Conservation (phyloP, 2,888 invertebrate species). For the Cremastinae sp. region DNA sequence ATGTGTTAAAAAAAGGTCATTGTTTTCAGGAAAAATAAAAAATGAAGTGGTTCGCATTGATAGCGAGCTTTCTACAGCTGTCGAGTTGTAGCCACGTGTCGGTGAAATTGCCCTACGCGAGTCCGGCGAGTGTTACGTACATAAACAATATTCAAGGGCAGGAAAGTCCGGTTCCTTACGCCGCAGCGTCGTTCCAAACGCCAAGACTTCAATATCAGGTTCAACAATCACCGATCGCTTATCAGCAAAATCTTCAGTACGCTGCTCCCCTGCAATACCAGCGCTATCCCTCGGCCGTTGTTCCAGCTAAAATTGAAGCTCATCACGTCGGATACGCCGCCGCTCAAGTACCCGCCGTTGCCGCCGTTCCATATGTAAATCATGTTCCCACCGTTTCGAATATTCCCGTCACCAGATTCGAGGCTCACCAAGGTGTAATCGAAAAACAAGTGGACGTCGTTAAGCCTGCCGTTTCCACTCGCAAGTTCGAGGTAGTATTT, state of each 20-base stretch:
- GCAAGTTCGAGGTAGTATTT: slow-evolving; percentile 80
- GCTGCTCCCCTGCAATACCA: slow-evolving; percentile 55
- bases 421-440: slow-evolving; percentile 81
- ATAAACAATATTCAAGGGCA: slow-evolving; percentile 73
- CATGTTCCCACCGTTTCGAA: slow-evolving; percentile 81
- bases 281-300: slow-evolving; percentile 55
- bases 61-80: slow-evolving; percentile 74
- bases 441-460: slow-evolving; percentile 83
- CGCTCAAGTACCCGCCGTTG: slow-evolving; percentile 75
- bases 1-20: too few species aligned
- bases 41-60: slow-evolving; percentile 74
- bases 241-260: slow-evolving; percentile 56
- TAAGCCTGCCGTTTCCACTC: slow-evolving; percentile 83
- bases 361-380: slow-evolving; percentile 75
- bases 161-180: slow-evolving; percentile 69
- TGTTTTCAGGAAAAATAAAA: slow-evolving; percentile 59
- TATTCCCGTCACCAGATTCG: slow-evolving; percentile 80
- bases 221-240: slow-evolving; percentile 42
- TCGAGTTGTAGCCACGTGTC: slow-evolving; percentile 73
- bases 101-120: slow-evolving; percentile 80
- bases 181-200: slow-evolving; percentile 45
- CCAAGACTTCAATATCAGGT: slow-evolving; percentile 45
- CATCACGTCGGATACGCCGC: slow-evolving; percentile 74
- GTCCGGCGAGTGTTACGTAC: slow-evolving; percentile 82
- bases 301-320: slow-evolving; percentile 70